Evolutionary conservation across 2,888 invertebrate species (phyloP), one percentile per base, ranked within the genome.

Genomic region (Xestia c-nigrum): DNA sequence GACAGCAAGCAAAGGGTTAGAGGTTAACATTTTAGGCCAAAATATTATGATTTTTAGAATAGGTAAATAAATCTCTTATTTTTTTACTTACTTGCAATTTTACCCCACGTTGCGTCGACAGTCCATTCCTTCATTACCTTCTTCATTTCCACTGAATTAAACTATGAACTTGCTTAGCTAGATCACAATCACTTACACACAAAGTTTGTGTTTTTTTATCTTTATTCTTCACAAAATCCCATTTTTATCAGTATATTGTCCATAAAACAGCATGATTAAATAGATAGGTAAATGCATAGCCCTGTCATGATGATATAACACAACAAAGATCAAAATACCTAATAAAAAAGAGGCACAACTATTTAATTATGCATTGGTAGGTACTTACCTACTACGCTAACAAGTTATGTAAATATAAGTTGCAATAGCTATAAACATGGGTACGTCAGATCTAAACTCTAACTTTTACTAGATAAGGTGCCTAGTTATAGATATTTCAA

Each of bases 51-150:
- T 31, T 50, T 74, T 43, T 9, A 0, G 1, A 0, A 40, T n/a
- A n/a, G n/a, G 24, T 38, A 63, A 16, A n/a, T 50, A 19, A 24
- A 16, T 12, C 0, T 6, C 14, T 1, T 0, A 2, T 0, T 52
- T 3, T 0, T 14, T 64, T 12, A 77, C 77, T 46, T 63, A 47
- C 24, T 52, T 74, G 97, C 96, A 63, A 97, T 90, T 84, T 96
- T 93, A 31, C 97, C 97, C 97, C 97, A 97, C 5, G 95, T 95
- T 10, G 96, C 94, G 2, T 94, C 90, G 7, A 97, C 87, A 72
- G 89, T 88, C 84, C 95, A 89, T 89, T 97, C 97, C 63, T 89
- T 90, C 7, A 80, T 52, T 0, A 14, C 2, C 72, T 78, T 87
- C 46, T 80, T 86, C 82, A 68, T 80, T 80, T 68, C 74, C 10